Evolutionary conservation across 2,797 vertebrate genomes (phyloP).

Genomic region (Urophycis tenuis): DNA sequence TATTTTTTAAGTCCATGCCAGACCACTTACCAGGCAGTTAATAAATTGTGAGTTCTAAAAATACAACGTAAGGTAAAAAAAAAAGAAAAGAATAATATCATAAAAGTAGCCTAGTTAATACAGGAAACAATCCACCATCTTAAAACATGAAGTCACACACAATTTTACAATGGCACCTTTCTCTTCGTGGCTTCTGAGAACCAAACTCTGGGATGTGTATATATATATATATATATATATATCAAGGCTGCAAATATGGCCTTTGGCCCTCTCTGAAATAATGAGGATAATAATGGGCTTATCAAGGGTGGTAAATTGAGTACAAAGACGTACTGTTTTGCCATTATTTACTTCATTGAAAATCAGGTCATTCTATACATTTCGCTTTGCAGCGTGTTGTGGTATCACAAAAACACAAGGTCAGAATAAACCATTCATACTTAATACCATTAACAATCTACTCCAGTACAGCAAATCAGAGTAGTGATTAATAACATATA

Average conservation of each 20-base stretch:
- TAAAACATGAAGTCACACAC: slow-evolving; percentile 24
- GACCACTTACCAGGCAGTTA: slow-evolving; percentile 56
- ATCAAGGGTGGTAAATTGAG: slow-evolving; percentile 21
- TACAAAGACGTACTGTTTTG: background rate
- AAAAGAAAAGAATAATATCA: slow-evolving; percentile 12
- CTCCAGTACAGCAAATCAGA: background rate
- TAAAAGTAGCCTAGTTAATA: slow-evolving; percentile 13
- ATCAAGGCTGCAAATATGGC: slow-evolving; percentile 46
- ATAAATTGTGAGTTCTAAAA: slow-evolving; percentile 47
- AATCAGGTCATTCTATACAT: background rate
- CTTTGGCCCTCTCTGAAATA: slow-evolving; percentile 37
- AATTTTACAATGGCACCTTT: slow-evolving; percentile 2
- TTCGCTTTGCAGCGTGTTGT: background rate
- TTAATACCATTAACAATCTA: background rate
- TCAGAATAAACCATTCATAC: background rate
- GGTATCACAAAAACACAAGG: background rate
- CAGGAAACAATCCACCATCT: slow-evolving; percentile 34
- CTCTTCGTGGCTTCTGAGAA: slow-evolving; percentile 55
- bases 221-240: too few species aligned
- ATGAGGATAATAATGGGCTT: slow-evolving; percentile 54
- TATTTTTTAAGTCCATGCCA: slow-evolving; percentile 24
- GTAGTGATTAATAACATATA: background rate
- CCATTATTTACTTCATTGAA: background rate
- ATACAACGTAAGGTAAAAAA: slow-evolving; percentile 29
- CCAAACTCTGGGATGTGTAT: slow-evolving; percentile 43